Evolutionary conservation across 2,888 invertebrate genomes (phyloP).

Genomic region (Cerastis rubricosa): DNA sequence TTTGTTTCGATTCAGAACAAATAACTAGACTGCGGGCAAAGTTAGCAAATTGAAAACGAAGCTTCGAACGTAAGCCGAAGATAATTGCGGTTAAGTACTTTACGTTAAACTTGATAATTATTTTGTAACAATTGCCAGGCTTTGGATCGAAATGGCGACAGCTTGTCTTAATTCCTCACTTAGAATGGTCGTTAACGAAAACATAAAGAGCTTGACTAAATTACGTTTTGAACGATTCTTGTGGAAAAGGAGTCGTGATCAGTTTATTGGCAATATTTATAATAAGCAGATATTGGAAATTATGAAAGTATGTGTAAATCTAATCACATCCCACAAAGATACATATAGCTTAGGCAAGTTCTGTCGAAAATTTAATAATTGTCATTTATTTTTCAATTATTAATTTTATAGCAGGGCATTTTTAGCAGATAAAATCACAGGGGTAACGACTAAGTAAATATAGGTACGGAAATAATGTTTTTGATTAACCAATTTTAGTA

Average conservation of each 20-base stretch:
- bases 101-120: slow-evolving; percentile 44
- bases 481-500: background rate
- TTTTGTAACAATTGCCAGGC: slow-evolving; percentile 36
- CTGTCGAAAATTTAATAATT: background rate
- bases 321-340: background rate
- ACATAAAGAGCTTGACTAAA: slow-evolving; percentile 8
- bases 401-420: background rate
- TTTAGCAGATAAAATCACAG: background rate
- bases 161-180: slow-evolving; percentile 38
- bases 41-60: slow-evolving; percentile 23
- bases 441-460: background rate
- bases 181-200: slow-evolving; percentile 39
- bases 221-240: background rate
- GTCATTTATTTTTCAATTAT: no score
- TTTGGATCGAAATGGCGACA: slow-evolving; percentile 29
- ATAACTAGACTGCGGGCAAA: background rate
- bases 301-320: background rate
- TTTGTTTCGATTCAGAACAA: background rate
- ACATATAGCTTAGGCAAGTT: no score
- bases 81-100: slow-evolving; percentile 43
- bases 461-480: background rate
- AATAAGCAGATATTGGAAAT: background rate
- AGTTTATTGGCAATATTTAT: background rate
- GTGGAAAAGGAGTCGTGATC: background rate
- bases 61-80: slow-evolving; percentile 26